These are phyloP conservation scores for Microplitis manilae DNA, from an alignment of 2,888 invertebrate genomes.

Conservation along the genomic window DNA sequence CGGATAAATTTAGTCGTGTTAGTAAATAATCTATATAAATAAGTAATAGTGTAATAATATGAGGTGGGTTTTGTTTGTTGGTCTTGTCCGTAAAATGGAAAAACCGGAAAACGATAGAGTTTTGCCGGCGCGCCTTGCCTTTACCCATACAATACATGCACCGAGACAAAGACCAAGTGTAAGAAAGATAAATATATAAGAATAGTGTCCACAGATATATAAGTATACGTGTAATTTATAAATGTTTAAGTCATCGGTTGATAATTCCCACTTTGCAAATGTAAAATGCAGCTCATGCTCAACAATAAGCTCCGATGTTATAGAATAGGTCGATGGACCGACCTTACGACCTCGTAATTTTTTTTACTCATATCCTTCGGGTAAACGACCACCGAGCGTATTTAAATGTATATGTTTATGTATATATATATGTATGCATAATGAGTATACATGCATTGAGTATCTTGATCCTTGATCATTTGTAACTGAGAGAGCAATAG, in stretches of 20 bases:
- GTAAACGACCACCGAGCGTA: background rate
- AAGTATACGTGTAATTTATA: background rate
- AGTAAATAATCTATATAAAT: background rate
- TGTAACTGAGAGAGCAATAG: constrained; percentile 9
- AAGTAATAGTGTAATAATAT: background rate
- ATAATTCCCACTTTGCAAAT: background rate
- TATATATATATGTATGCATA: no score
- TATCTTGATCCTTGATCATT: constrained; percentile 28
- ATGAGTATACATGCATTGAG: background rate
- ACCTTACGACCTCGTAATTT: background rate
- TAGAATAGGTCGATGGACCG: background rate
- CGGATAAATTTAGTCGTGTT: background rate
- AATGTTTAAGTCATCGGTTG: background rate
- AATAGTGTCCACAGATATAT: background rate
- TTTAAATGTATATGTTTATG: no score
- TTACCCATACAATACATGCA: constrained; percentile 4
- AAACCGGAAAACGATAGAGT: constrained; percentile 43
- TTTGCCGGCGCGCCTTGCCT: constrained; percentile 33
- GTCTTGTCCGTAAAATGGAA: constrained; percentile 36
- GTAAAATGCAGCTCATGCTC: background rate
- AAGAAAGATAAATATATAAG: background rate
- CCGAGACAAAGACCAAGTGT: background rate
- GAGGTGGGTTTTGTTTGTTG: constrained; percentile 12
- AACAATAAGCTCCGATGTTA: background rate
- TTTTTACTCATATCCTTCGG: background rate